Evolutionary conservation across 2,888 invertebrate species (phyloP), one percentile per base, ranked within the genome.

Genomic region (Yponomeuta plumbellus): DNA sequence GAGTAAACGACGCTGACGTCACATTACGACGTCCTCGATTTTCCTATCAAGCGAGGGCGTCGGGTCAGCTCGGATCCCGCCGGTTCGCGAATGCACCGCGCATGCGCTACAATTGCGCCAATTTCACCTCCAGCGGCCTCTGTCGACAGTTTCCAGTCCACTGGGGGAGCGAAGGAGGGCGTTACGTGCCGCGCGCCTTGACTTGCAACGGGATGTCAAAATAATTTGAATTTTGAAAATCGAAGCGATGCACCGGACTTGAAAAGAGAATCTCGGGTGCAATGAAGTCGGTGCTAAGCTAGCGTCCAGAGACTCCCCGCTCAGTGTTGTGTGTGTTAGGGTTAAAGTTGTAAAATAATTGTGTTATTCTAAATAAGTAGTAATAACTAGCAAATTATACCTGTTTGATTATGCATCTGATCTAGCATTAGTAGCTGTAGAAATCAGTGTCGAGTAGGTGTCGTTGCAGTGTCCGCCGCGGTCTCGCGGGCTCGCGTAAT

Each of bases 71-170:
- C 82, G 84, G 81, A 76, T 81, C 80, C 83, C 82, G 85, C 85
- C 86, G 84, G 85, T 79, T 83, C 80, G 81, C 80, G 76, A 80
- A 78, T 83, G 78, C 77, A 77, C 68, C 67, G 81, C 90, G 90
- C 90, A 86, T 89, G 90, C 89, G 90, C 79, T 71, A 72, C 83
- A 87, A 87, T 88, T 91, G 90, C 90, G 90, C 90, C 90, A 90
- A 90, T 91, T 90, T 86, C 79, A 83, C 80, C 72, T 73, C 76
- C 83, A 85, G 88, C 88, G 89, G 80, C 89, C 89, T 89, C 90
- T 90, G 79, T 75, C 82, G 90, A 80, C 75, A 74, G 77, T 78
- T 65, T 81, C 78, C 85, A 88, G 88, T 90, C 79, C 75, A 74
- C 75, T 79, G 76, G 74, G 76, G 80, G 75, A 80, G 77, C 76